Evolutionary conservation across 2,797 vertebrate genomes (phyloP), one percentile per base, ranked within the genome.

Genomic region (Holocentrus rufus): DNA sequence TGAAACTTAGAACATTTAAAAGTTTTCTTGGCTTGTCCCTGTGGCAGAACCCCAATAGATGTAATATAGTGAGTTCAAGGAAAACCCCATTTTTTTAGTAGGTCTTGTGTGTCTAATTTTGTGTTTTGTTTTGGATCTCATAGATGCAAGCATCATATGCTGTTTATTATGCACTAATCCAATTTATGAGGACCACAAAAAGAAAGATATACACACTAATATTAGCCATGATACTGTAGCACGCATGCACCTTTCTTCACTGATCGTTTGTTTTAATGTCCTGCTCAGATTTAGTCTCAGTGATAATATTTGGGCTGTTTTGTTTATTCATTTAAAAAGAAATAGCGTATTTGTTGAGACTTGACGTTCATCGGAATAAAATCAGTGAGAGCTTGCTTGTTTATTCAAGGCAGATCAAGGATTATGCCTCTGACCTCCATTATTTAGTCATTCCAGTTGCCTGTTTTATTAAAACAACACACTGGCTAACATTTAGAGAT

Each of bases 51-150:
- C 25, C 9, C 6, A 8, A 22, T 3, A n/a, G 2, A 60, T 72
- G 4, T 13, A 31, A 50, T 54, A 10, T 3, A 44, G 11, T 68
- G 42, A 56, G 20, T n/a, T 72, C 22, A 47, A 17, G 55, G 25
- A 44, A 77, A 52, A 39, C 46, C 17, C 2, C 25, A n/a, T n/a
- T 31, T 10, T 54, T 53, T 30, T 36, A 4, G 3, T 14, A 3
- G 15, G 42, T 15, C 22, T 34, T 34, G 7, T 65, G 10, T 64
- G 14, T 44, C n/a, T n/a, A 44, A 15, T 15, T 57, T 20, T 69
- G 4, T 72, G 77, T 76, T 81, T 80, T 85, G 81, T 80, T 81
- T 85, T 82, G 36, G 30, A 73, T 49, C 69, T 59, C 47, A 46
- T 39, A 30, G 58, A 72, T 67, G 59, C 53, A 84, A 67, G 72